Evolutionary conservation across 2,888 invertebrate species (phyloP).

Genomic region (Ptychoptera albimana): DNA sequence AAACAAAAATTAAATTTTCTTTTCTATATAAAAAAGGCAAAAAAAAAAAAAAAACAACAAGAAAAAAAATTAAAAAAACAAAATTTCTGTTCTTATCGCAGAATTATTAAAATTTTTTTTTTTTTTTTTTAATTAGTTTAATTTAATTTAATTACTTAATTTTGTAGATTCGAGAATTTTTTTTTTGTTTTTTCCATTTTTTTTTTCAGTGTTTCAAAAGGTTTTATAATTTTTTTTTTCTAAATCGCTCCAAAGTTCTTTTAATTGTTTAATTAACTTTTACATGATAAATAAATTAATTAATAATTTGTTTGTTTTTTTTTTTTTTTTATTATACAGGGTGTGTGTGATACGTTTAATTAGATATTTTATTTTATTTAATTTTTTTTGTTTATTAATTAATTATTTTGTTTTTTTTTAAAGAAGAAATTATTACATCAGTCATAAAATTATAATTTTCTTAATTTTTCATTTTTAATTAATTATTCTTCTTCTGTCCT

Average conservation of each 20-base stretch:
- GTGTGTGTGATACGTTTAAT: slow-evolving; percentile 11
- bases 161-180: slow-evolving; percentile 1
- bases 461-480: too few species aligned
- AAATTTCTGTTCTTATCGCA: too few species aligned
- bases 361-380: slow-evolving; percentile 14
- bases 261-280: background rate
- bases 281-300: too few species aligned
- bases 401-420: too few species aligned
- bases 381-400: slow-evolving; percentile 2
- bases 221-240: background rate
- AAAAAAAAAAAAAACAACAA: too few species aligned
- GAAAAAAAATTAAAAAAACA: too few species aligned
- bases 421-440: too few species aligned
- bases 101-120: too few species aligned
- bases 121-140: too few species aligned
- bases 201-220: background rate
- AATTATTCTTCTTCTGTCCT: too few species aligned
- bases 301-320: slow-evolving; percentile 10
- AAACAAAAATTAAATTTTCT: background rate
- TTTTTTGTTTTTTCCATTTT: background rate
- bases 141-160: background rate
- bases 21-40: background rate
- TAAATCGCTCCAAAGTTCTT: background rate
- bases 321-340: slow-evolving; percentile 9
- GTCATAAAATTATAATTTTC: too few species aligned